These are phyloP conservation scores for Rhabditoides inermis DNA, from an alignment of 2,888 invertebrate species.

Conservation along the genomic window DNA sequence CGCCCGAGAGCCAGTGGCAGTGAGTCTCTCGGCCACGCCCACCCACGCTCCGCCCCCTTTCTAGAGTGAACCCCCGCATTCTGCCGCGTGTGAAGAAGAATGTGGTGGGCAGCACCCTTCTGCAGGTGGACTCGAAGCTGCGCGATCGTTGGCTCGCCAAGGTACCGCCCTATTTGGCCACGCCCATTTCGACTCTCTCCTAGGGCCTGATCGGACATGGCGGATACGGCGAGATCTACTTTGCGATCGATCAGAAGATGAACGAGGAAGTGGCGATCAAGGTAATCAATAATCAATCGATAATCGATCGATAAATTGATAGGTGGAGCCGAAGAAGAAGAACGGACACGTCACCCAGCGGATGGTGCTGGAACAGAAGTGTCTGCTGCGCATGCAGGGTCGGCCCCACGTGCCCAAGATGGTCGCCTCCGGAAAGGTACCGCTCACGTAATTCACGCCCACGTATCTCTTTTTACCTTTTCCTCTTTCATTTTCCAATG, in stretches of 20 bases:
- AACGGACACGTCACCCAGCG: constrained; percentile 8
- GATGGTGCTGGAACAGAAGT: not conserved
- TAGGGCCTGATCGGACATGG: constrained; percentile 24
- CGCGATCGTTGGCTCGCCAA: constrained; percentile 19
- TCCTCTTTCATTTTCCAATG: too few species aligned
- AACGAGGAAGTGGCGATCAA: constrained; percentile 33
- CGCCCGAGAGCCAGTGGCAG: too few species aligned
- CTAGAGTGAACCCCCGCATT: too few species aligned
- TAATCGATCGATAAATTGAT: too few species aligned
- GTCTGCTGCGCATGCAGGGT: constrained; percentile 29
- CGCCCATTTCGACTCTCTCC: too few species aligned
- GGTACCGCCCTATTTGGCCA: constrained; percentile 1
- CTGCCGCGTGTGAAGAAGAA: too few species aligned
- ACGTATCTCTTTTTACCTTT: too few species aligned
- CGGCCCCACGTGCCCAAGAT: constrained; percentile 32
- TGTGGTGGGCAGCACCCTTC: too few species aligned
- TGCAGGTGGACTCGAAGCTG: constrained; percentile 19
- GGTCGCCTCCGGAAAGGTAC: constrained; percentile 29
- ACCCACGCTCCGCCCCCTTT: too few species aligned
- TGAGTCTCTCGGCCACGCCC: too few species aligned
- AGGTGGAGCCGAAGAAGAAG: constrained; percentile 24
- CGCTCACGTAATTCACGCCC: too few species aligned
- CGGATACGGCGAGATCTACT: constrained; percentile 38
- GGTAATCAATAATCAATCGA: too few species aligned
- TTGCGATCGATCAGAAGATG: constrained; percentile 22